Percentiles rank a stretch among this genome's conserved stretches.
phyloP scores from a whole-genome alignment of 2,113 vertebrate genomes.

The Progne subis region DNA sequence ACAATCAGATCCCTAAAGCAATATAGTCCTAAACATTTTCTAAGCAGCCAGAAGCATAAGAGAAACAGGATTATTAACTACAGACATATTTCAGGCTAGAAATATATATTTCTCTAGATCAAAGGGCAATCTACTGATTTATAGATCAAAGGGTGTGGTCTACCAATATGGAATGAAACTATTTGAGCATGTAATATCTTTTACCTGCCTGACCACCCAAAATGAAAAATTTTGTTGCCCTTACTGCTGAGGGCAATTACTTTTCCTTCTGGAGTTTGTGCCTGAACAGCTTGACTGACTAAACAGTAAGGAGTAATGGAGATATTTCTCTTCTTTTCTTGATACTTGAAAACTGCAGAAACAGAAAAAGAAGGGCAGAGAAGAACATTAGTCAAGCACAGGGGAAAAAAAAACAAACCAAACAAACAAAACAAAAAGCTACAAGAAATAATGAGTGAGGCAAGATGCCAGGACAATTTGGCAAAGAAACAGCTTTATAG shows the following conservation, averaged over 20 bases:
- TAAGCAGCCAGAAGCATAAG: neutral
- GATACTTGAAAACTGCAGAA: neutral
- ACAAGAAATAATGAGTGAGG: neutral
- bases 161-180: neutral
- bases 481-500: neutral
- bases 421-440: too few relatives aligned
- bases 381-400: neutral
- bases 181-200: neutral
- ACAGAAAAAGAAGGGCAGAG: neutral
- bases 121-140: neutral
- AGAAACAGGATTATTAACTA: neutral
- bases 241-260: neutral
- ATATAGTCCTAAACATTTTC: conserved; percentile 22
- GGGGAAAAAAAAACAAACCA: neutral
- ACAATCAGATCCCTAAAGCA: conserved; percentile 7
- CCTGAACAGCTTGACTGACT: neutral
- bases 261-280: neutral
- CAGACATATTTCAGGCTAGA: neutral
- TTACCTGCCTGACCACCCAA: neutral
- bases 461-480: neutral
- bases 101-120: neutral
- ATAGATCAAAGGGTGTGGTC: neutral
- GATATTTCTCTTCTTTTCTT: neutral
- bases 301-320: neutral
- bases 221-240: neutral